Conservation (phyloP, 2,888 invertebrate species). For the Tenthredo scrophulariae region DNA sequence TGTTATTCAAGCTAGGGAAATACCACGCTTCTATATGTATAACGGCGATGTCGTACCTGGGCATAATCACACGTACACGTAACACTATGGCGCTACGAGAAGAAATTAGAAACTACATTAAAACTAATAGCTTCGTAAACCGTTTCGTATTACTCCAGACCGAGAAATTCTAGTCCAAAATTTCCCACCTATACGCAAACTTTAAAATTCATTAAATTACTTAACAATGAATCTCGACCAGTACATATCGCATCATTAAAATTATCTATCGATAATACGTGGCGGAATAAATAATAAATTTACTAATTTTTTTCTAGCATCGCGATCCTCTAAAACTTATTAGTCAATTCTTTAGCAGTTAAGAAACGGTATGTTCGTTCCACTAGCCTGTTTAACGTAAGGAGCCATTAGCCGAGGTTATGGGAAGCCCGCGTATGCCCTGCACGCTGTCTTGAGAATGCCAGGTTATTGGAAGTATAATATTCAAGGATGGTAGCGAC, state of each 20-base stretch:
- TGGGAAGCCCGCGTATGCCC: slow-evolving; percentile 25
- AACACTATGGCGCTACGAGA: not conserved
- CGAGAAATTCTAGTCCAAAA: slow-evolving; percentile 31
- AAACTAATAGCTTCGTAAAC: slow-evolving; percentile 37
- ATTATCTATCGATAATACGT: not conserved
- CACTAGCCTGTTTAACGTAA: slow-evolving; percentile 6
- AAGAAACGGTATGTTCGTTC: slow-evolving; percentile 12
- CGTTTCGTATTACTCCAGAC: slow-evolving; percentile 5
- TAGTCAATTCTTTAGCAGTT: slow-evolving; percentile 30
- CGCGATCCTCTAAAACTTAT: not conserved
- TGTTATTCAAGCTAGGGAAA: slow-evolving; percentile 28
- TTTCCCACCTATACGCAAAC: not conserved
- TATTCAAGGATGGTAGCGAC: slow-evolving; percentile 32
- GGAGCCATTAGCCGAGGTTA: slow-evolving; percentile 38
- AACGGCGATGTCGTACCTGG: slow-evolving; percentile 12
- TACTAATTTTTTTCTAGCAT: not conserved
- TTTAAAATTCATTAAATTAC: not conserved
- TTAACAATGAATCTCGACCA: not conserved
- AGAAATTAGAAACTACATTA: slow-evolving; percentile 44
- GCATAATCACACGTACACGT: slow-evolving; percentile 35
- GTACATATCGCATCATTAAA: not conserved
- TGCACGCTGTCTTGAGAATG: slow-evolving; percentile 26
- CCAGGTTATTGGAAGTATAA: slow-evolving; percentile 41
- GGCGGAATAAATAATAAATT: not conserved
- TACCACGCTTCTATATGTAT: not conserved